phyloP scores from a whole-genome alignment of 1,140 invertebrate genomes.

The Triops longicaudatus region DNA sequence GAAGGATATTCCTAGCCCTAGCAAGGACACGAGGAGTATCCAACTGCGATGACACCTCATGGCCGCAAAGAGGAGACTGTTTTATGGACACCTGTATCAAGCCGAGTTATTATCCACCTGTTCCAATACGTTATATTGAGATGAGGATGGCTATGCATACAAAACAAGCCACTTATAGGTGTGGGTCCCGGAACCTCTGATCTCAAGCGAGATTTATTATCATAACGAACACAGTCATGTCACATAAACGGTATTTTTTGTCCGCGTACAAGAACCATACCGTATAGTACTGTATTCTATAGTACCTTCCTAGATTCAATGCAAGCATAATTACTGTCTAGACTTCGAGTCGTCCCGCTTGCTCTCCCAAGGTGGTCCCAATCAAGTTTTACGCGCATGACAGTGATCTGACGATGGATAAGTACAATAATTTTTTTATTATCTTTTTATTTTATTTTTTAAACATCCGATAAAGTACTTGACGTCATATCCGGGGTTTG shows the following conservation, averaged over 20 bases:
- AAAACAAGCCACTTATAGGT: not conserved
- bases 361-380: not conserved
- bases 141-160: not conserved
- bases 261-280: not conserved
- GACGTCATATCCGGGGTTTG: not conserved
- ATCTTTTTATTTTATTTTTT: not conserved
- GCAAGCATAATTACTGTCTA: not conserved
- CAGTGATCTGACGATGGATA: not conserved
- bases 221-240: not conserved
- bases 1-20: not conserved
- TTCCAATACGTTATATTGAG: not conserved
- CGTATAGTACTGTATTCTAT: too few species aligned
- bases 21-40: not conserved
- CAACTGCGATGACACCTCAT: not conserved
- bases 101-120: not conserved
- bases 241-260: not conserved
- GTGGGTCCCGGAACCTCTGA: not conserved
- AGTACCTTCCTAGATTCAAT: not conserved
- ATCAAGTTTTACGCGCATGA: not conserved
- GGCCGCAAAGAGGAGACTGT: not conserved
- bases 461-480: not conserved
- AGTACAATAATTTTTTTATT: too few species aligned
- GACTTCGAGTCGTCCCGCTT: not conserved
- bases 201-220: not conserved
- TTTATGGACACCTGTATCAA: not conserved